phyloP scores from a whole-genome alignment of 2,888 invertebrate species.

The Cosmia trapezina region DNA sequence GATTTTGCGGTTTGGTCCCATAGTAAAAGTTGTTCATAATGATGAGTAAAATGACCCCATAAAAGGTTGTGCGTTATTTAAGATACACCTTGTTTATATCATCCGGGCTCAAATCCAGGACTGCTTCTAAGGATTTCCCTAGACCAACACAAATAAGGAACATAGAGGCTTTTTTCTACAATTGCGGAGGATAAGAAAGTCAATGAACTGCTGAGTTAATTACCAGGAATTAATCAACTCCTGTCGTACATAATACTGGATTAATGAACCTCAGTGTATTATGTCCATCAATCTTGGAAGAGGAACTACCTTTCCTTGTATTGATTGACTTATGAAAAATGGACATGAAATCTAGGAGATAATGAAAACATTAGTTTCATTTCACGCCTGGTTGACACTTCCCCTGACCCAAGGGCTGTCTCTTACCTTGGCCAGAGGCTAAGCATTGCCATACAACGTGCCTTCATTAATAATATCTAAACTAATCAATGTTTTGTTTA shows the following conservation, averaged over 20 bases:
- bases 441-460: too few species aligned
- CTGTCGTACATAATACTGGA: not conserved
- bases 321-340: not conserved
- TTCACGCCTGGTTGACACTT: too few species aligned
- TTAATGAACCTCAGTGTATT: not conserved
- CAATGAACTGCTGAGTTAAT: slow-evolving; percentile 9
- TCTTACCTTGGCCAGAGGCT: too few species aligned
- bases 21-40: too few species aligned
- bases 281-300: slow-evolving; percentile 7
- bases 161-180: not conserved
- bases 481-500: too few species aligned
- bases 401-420: too few species aligned
- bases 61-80: too few species aligned
- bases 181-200: not conserved
- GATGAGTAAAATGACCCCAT: too few species aligned
- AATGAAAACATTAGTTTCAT: not conserved
- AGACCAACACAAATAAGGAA: not conserved
- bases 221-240: slow-evolving; percentile 20
- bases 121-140: not conserved
- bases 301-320: not conserved
- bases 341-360: not conserved
- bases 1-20: too few species aligned
- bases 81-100: not conserved
- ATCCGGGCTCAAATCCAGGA: not conserved
- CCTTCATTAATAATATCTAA: too few species aligned